Evolutionary conservation across 2,888 invertebrate genomes (phyloP), one percentile per base, ranked within the genome.

Genomic region (Opisthograptis luteolata): DNA sequence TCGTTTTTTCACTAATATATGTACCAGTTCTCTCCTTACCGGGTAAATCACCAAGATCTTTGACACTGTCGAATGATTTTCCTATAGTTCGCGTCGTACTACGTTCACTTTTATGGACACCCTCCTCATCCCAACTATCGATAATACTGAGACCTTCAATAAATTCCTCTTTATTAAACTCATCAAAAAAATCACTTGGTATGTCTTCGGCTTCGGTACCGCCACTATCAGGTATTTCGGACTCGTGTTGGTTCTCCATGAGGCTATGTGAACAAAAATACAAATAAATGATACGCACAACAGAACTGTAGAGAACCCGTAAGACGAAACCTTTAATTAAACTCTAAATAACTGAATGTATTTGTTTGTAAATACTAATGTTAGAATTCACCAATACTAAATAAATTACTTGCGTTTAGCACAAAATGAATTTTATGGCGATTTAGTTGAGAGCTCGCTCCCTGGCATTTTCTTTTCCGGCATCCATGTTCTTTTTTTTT

Each of bases 101-200:
- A n/a, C 41, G 47, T 55, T 62, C 41, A 56, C 10, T 28, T 46
- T 56, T 32, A 37, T 47, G 42, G 25, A 66, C 70, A 19, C 70
- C 71, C 20, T 70, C 71, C 20, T 80, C 87, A 34, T 84, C 79
- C 88, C 88, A 88, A 63, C 84, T 87, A 55, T 90, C 90, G 37
- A 90, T 81, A 41, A 90, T 87, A 76, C 84, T 87, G 19, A 90
- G 80, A 63, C 89, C 87, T 64, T 85, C 78, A 64, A 90, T 87
- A 65, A 90, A 89, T 19, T 89, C 88, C 5, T 84, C 88, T 60
- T 82, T 89, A 47, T 57, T 73, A 65, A 90, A 89, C 58, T 89
- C 89, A 58, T 90, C 90, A 62, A 90, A 89, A 66, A 89, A 89
- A 74, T 89, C 88, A 76, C 87, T 89, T 3, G 89, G 85, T 53